These are phyloP conservation scores for Acyrthosiphon pisum DNA, from an alignment of 1,140 invertebrate species.

Conservation along the genomic window DNA sequence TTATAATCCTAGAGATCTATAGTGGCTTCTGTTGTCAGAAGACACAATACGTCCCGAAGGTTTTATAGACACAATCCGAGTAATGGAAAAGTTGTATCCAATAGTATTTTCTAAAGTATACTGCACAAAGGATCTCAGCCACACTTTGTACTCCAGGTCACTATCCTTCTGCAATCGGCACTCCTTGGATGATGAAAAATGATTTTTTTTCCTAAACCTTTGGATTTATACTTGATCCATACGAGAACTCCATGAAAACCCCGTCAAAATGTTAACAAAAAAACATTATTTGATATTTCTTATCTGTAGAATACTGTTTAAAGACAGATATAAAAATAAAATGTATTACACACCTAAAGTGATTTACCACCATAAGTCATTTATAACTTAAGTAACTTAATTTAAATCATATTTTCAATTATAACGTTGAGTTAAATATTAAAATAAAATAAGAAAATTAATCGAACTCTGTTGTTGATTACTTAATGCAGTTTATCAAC, in stretches of 20 bases:
- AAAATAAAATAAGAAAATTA: background rate
- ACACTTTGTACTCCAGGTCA: background rate
- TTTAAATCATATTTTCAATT: background rate
- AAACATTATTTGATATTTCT: background rate
- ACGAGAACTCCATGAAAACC: background rate
- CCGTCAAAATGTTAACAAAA: background rate
- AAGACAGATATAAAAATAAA: background rate
- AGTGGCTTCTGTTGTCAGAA: background rate
- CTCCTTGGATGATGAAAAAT: background rate
- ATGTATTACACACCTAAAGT: background rate
- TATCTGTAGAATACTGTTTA: background rate
- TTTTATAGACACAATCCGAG: conserved; percentile 31
- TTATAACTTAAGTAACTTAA: background rate
- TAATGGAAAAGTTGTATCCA: conserved; percentile 45
- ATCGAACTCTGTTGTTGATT: background rate
- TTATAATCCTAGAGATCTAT: background rate
- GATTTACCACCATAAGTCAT: background rate
- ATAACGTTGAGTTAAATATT: background rate
- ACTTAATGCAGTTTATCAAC: background rate
- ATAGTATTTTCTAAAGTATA: conserved; percentile 32
- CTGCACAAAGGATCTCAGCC: background rate
- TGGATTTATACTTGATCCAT: background rate
- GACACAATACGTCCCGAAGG: conserved; percentile 23
- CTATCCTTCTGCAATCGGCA: background rate
- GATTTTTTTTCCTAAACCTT: conserved; percentile 4